Evolutionary conservation across 2,888 invertebrate species (phyloP).

Genomic region (Heteromyza rotundicornis): DNA sequence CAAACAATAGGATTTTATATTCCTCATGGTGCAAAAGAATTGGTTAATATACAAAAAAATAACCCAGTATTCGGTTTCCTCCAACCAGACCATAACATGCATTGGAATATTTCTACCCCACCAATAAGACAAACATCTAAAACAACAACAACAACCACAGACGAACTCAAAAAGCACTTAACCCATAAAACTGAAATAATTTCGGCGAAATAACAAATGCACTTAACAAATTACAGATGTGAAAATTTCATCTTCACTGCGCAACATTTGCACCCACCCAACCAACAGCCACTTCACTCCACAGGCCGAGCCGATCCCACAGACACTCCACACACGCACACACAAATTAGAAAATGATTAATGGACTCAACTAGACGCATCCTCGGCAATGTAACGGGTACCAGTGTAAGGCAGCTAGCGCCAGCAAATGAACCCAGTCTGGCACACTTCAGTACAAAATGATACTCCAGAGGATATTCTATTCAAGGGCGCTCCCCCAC

Average conservation of each 20-base stretch:
- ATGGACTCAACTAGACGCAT: conserved; percentile 60
- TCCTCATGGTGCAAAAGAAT: too few species aligned
- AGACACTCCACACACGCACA: conserved; percentile 38
- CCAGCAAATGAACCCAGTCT: conserved; percentile 39
- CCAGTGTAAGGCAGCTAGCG: background rate
- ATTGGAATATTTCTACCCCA: too few species aligned
- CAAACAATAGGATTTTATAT: too few species aligned
- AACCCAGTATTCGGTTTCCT: too few species aligned
- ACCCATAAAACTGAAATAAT: conserved; percentile 48
- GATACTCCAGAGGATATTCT: conserved; percentile 53
- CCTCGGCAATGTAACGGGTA: background rate
- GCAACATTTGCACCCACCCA: conserved; percentile 9
- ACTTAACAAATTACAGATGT: conserved; percentile 64
- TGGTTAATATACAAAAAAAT: too few species aligned
- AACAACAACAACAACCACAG: conserved; percentile 26
- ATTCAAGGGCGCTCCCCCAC: background rate
- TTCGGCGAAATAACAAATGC: conserved; percentile 54
- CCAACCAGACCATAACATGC: too few species aligned
- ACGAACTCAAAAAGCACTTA: conserved; percentile 49
- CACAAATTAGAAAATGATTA: conserved; percentile 63
- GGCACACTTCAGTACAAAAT: conserved; percentile 59
- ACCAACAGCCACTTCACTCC: background rate
- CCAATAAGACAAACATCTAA: too few species aligned
- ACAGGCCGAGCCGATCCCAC: background rate
- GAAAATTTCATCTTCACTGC: conserved; percentile 59